Evolutionary conservation across 2,113 vertebrate genomes (phyloP), one percentile per base, ranked within the genome.

Genomic region (Ellobius talpinus): DNA sequence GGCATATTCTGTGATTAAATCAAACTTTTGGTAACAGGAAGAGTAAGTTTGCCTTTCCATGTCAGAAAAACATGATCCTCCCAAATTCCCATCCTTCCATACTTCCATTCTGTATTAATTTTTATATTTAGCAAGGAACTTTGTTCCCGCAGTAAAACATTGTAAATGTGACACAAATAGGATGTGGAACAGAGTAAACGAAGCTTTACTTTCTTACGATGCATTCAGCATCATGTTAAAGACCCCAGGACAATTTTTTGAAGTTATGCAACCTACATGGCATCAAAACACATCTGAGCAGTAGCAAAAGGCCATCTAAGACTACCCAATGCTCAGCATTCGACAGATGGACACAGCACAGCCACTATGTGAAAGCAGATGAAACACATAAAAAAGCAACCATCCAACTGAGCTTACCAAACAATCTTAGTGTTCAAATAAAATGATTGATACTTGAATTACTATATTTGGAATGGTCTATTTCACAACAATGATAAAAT

Each of bases 401-500:
- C 19, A 81, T 73, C 19, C 68, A 78, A 23, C 11, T 74, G 42
- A 58, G 2, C 31, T 14, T 23, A 95, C 8, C 10, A 68, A 36
- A 36, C 55, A 70, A 87, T 11, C 9, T 91, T 7, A 68, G 14
- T 0, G 0, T 16, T 29, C 36, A 61, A 61, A 82, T 82, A 26
- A 61, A 61, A 82, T 12, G 3, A 8, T 45, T 85, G 8, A 65
- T 65, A 45, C 66, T 89, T 45, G 89, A 89, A 47, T 21, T 33
- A 23, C 6, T 81, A 29, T 17, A 12, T 66, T 86, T 45, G 26
- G 6, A 36, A 50, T 61, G 10, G 7, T 66, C 74, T 70, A 1
- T 84, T 92, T 95, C 13, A 70, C 16, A 93, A 7, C 19, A 93
- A 36, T 61, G n/a, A 61, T 93, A 77, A 95, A 21, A 63, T 77